Evolutionary conservation across 2,113 vertebrate genomes (phyloP).

Genomic region (Oceanodroma tethys): DNA sequence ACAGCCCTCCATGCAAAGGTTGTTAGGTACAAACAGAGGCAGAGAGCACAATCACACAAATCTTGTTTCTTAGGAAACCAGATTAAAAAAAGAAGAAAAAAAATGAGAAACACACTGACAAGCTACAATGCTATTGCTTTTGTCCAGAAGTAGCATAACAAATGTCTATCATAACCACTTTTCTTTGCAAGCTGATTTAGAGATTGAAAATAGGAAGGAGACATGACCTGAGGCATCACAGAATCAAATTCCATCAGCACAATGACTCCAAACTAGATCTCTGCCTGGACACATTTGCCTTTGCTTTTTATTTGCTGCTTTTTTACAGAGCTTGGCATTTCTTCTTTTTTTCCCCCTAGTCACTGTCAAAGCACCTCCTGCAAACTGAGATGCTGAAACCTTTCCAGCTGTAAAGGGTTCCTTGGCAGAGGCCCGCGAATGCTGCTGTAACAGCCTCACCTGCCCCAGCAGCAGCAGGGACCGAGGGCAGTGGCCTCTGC

Average conservation of each 20-base stretch:
- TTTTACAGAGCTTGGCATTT: not conserved
- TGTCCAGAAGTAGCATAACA: not conserved
- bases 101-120: not conserved
- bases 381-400: not conserved
- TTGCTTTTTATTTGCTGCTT: conserved; percentile 9
- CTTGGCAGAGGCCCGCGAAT: not conserved
- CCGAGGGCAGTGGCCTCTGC: not conserved
- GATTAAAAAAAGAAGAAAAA: not conserved
- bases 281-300: not conserved
- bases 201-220: not conserved
- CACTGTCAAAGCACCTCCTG: not conserved
- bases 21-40: not conserved
- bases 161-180: conserved; percentile 10
- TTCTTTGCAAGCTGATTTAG: not conserved
- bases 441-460: not conserved
- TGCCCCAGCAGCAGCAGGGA: not conserved
- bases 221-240: not conserved
- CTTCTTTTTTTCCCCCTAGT: not conserved
- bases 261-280: not conserved
- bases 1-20: not conserved
- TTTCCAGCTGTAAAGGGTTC: not conserved
- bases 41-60: not conserved
- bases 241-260: conserved; percentile 26
- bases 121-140: not conserved
- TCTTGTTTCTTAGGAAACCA: conserved; percentile 46